Evolutionary conservation across 2,113 vertebrate genomes (phyloP), one percentile per base, ranked within the genome.

Genomic region (Apistogramma diplotaenia): DNA sequence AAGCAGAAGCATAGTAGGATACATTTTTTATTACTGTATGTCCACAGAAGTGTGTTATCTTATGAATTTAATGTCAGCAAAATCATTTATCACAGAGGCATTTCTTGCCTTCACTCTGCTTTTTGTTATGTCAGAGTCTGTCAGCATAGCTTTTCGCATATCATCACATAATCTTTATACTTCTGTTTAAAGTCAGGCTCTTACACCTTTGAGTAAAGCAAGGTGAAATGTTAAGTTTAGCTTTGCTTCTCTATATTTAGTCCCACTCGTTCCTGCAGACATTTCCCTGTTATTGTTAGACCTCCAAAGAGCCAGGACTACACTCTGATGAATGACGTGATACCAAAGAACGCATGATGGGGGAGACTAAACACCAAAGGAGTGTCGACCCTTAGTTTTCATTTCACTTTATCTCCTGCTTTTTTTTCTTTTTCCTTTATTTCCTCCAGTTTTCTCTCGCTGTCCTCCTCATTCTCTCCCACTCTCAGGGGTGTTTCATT

Each of bases 251-350:
- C 89, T 79, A 78, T 76, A 83, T 87, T 84, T 67, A 82, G 81
- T 79, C 81, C 61, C 40, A 31, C 83, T 86, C 56, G 43, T 51
- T 60, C 79, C 65, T 65, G 49, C 78, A 76, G 54, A 84, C 82
- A 67, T 82, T 59, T 13, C 60, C 79, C 21, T 90, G 92, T 92
- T 92, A 89, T 90, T 87, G 92, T 89, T 89, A 76, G 80, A 59
- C 61, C 78, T 35, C 56, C 31, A 25, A 82, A 83, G 84, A 84
- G 57, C 76, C 49, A 2, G 23, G 61, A 74, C 83, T 81, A 6
- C 65, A n/a, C 57, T 82, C 79, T 92, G 91, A 91, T 86, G 85
- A 91, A 93, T 93, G 89, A 91, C 80, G 87, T 86, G 92, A 89
- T 49, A 49, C 72, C 74, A 76, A 85, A 37, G 77, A 89, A 85